These are phyloP conservation scores for Pristionchus mayeri DNA, from an alignment of 2,888 invertebrate genomes.

Conservation along the genomic window DNA sequence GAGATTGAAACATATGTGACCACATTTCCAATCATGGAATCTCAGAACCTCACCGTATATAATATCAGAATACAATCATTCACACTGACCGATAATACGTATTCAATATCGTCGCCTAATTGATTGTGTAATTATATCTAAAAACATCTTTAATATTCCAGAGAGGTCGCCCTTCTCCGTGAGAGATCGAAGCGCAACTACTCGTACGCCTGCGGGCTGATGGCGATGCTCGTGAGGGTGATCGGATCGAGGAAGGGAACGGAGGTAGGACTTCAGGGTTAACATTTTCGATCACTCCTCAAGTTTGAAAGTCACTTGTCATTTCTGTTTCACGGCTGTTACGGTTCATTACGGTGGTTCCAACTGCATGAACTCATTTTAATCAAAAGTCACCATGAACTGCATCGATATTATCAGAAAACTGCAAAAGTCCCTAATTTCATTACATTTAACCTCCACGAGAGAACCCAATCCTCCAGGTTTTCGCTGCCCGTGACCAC, in stretches of 20 bases:
- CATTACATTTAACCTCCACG: too few species aligned
- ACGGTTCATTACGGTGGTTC: neutral
- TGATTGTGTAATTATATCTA: too few species aligned
- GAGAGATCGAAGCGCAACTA: constrained; percentile 72
- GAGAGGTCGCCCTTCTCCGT: constrained; percentile 70
- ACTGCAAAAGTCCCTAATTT: too few species aligned
- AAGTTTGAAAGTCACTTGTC: too few species aligned
- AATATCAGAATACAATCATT: too few species aligned
- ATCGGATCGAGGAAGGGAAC: constrained; percentile 84
- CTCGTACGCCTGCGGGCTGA: constrained; percentile 73
- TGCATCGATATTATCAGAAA: too few species aligned
- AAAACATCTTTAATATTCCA: constrained; percentile 42
- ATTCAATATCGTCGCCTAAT: neutral
- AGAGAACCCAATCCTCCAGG: neutral
- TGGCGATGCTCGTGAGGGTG: constrained; percentile 71
- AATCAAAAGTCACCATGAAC: too few species aligned
- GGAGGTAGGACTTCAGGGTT: constrained; percentile 76
- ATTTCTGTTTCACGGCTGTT: too few species aligned
- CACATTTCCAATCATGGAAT: neutral
- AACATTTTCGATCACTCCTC: too few species aligned
- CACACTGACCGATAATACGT: too few species aligned
- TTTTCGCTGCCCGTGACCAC: constrained; percentile 57
- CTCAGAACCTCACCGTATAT: neutral
- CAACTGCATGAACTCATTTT: neutral
- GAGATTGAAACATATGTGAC: too few species aligned